Conservation (phyloP, 2,113 vertebrate species). For the Guaruba guarouba region DNA sequence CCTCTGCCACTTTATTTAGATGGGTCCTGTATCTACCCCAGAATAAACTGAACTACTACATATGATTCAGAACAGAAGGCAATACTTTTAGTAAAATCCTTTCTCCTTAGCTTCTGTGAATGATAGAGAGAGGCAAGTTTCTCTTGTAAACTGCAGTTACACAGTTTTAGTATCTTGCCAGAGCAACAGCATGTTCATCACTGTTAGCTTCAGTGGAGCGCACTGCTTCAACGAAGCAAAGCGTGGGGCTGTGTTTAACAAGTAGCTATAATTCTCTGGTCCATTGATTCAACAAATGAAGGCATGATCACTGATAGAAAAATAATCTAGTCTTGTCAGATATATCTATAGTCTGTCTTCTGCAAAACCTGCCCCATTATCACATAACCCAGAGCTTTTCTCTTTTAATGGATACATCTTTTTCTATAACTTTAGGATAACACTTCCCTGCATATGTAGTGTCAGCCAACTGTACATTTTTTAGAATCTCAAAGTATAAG, state of each 20-base stretch:
- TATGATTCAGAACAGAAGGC: background rate
- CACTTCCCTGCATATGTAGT: background rate
- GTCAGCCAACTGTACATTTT: background rate
- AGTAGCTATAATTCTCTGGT: background rate
- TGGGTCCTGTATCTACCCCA: too few species aligned
- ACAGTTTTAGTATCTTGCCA: background rate
- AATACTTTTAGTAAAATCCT: background rate
- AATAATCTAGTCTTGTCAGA: constrained; percentile 12
- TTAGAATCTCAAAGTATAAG: background rate
- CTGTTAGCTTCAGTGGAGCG: background rate
- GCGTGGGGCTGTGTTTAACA: background rate
- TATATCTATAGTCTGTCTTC: background rate
- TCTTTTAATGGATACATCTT: background rate
- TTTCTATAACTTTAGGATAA: background rate
- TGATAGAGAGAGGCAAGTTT: background rate
- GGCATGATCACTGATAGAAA: background rate
- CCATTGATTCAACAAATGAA: constrained; percentile 9
- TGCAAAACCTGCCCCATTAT: constrained; percentile 1
- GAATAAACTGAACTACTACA: background rate
- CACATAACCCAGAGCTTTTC: background rate
- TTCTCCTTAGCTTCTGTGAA: background rate
- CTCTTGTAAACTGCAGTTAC: background rate
- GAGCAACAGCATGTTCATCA: background rate
- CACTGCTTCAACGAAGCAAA: background rate
- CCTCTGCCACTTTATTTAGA: background rate